Evolutionary conservation across 2,888 invertebrate genomes (phyloP).

Genomic region (Polia nebulosa): DNA sequence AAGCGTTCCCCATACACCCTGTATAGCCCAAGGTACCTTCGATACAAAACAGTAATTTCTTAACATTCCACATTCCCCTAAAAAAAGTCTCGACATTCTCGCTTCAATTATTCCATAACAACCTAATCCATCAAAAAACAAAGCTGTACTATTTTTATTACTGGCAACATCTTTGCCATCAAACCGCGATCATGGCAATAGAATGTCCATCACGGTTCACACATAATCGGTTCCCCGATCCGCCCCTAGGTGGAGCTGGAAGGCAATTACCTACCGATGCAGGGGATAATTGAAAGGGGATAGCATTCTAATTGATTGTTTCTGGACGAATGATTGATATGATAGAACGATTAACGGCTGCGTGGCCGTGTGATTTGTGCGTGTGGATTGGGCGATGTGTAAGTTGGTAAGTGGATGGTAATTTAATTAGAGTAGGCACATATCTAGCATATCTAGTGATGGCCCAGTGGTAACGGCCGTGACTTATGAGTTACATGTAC

Average conservation of each 20-base stretch:
- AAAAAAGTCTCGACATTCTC: not conserved
- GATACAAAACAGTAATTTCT: too few species aligned
- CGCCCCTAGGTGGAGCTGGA: constrained; percentile 73
- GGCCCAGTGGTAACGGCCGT: too few species aligned
- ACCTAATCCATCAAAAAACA: constrained; percentile 51
- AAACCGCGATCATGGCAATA: constrained; percentile 63
- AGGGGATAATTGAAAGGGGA: constrained; percentile 88
- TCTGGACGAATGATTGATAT: constrained; percentile 86
- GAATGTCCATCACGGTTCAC: constrained; percentile 63
- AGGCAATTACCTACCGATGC: constrained; percentile 85
- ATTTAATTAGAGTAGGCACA: constrained; percentile 7
- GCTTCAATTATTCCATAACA: constrained; percentile 44
- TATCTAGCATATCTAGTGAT: too few species aligned
- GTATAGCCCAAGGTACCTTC: too few species aligned
- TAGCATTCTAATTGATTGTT: constrained; percentile 88
- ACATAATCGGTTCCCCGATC: constrained; percentile 65
- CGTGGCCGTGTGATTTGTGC: constrained; percentile 56
- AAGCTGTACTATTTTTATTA: constrained; percentile 22
- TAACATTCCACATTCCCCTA: not conserved
- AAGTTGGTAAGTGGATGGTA: constrained; percentile 10
- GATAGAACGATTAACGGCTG: constrained; percentile 82
- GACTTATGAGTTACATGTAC: too few species aligned
- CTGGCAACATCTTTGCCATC: constrained; percentile 46
- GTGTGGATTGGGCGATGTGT: constrained; percentile 19
- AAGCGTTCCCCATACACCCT: too few species aligned